Evolutionary conservation across 1,140 invertebrate species (phyloP).

Genomic region (Sycophaga agraensis): DNA sequence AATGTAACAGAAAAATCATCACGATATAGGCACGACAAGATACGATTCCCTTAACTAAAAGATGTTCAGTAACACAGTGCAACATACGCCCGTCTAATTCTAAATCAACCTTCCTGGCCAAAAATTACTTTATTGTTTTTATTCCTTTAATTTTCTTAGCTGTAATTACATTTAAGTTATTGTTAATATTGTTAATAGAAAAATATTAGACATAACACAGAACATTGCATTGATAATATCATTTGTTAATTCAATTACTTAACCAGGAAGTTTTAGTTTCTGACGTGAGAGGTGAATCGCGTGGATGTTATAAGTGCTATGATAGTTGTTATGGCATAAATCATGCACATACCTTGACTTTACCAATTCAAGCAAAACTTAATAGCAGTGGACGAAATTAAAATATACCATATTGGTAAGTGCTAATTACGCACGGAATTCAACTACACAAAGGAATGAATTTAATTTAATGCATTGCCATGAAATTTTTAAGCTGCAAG

Average conservation of each 20-base stretch:
- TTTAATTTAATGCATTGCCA: not conserved
- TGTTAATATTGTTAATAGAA: not conserved
- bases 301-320: slow-evolving; percentile 6
- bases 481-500: slow-evolving; percentile 24
- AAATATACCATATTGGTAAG: not conserved
- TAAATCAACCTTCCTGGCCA: slow-evolving; percentile 3
- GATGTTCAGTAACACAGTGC: slow-evolving; percentile 26
- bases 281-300: slow-evolving; percentile 1
- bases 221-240: too few species aligned
- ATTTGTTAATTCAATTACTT: not conserved
- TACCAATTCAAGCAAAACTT: not conserved
- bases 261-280: not conserved
- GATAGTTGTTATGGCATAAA: slow-evolving; percentile 2
- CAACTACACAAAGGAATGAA: slow-evolving; percentile 6
- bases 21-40: not conserved
- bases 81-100: slow-evolving; percentile 13
- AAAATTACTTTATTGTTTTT: not conserved
- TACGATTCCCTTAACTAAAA: too few species aligned
- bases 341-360: slow-evolving; percentile 5
- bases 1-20: not conserved
- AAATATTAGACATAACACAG: too few species aligned
- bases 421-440: slow-evolving; percentile 4
- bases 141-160: not conserved
- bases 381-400: not conserved
- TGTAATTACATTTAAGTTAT: not conserved